A percentile compares a stretch with the other conserved stretches of the same genome.
Evolutionary conservation across 2,113 vertebrate species (phyloP).

Genomic region (Terrapene triunguis): DNA sequence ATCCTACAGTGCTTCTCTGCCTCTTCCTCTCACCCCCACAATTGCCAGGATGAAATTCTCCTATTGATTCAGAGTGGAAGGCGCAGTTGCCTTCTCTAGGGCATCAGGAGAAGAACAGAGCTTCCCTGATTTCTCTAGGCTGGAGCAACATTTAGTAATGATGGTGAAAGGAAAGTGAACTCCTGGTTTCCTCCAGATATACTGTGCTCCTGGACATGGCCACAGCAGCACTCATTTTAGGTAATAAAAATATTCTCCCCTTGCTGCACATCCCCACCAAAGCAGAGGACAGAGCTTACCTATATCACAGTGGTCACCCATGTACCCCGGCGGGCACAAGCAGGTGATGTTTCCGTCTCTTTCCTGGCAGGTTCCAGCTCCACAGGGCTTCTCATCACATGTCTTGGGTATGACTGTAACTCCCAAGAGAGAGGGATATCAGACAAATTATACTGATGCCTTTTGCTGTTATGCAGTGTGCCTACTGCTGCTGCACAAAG

Average conservation of each 20-base stretch:
- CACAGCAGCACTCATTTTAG: fast-evolving
- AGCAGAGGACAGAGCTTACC: constrained; percentile 60
- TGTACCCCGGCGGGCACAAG: constrained; percentile 68
- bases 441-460: not conserved
- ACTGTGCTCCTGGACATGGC: not conserved
- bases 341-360: constrained; percentile 60
- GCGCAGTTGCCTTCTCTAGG: not conserved
- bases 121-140: not conserved
- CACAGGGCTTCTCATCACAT: constrained; percentile 77
- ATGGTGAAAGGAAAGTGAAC: not conserved
- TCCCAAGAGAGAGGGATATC: not conserved
- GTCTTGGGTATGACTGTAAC: constrained; percentile 53
- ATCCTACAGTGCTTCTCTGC: not conserved
- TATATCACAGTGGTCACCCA: constrained; percentile 49
- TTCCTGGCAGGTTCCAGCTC: constrained; percentile 74
- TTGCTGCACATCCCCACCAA: not conserved
- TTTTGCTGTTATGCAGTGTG: not conserved
- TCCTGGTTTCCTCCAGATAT: not conserved
- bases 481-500: not conserved
- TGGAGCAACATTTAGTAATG: not conserved
- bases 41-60: not conserved
- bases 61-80: not conserved
- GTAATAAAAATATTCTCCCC: not conserved
- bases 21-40: not conserved
- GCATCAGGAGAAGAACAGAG: not conserved